Evolutionary conservation across 1,140 invertebrate species (phyloP).

Genomic region (Arion vulgaris): DNA sequence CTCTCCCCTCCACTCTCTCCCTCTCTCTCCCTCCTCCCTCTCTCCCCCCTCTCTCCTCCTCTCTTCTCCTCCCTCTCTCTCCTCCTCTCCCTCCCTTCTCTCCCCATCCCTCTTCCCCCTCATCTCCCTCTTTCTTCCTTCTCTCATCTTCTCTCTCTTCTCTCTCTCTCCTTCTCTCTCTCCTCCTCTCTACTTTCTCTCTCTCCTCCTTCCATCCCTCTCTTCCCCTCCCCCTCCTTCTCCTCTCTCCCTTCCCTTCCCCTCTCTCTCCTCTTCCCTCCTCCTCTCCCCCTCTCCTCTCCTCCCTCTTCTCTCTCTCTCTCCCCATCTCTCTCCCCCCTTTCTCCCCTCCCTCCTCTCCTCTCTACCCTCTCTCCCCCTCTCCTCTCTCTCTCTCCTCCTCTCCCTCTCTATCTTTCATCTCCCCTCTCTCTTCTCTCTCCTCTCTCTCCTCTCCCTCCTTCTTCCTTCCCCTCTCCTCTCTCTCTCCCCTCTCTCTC

Average conservation of each 20-base stretch:
- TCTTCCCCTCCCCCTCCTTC: not conserved
- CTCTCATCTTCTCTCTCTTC: not conserved
- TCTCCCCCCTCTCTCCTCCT: too few relatives aligned
- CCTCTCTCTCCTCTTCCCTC: not conserved
- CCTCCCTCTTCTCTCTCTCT: not conserved
- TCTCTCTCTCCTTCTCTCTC: not conserved
- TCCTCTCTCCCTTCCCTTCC: not conserved
- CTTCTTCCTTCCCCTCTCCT: constrained; percentile 9
- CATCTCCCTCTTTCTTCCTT: not conserved
- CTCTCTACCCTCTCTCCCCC: not conserved
- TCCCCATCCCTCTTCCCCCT: not conserved
- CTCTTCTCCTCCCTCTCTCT: not conserved
- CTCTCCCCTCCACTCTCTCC: not conserved
- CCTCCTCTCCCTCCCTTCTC: not conserved
- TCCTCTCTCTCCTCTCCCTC: not conserved
- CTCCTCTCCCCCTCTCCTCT: not conserved
- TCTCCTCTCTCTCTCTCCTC: constrained; percentile 5
- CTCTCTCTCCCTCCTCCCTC: too few relatives aligned
- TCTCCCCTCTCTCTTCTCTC: not conserved
- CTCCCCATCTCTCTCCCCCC: too few relatives aligned
- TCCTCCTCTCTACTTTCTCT: not conserved
- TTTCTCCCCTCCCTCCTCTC: not conserved
- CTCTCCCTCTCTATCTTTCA: too few relatives aligned
- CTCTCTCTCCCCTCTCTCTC: not conserved
- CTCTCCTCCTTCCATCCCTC: not conserved